These are phyloP conservation scores for Hyles lineata DNA, from an alignment of 2,888 invertebrate species.

Conservation along the genomic window DNA sequence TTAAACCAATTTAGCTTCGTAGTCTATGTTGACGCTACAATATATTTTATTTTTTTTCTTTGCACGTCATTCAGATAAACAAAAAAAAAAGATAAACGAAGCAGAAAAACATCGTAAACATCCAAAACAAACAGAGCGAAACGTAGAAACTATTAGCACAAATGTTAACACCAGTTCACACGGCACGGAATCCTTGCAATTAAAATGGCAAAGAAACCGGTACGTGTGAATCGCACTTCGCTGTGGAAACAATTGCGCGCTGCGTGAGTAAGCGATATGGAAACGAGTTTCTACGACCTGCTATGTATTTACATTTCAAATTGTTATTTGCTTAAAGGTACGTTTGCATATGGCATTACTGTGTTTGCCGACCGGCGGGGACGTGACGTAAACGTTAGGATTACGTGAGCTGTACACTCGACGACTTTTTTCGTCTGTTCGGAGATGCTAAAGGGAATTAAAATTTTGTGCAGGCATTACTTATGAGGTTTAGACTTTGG, in stretches of 20 bases:
- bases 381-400: conserved; percentile 20
- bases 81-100: background rate
- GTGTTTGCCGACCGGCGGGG: background rate
- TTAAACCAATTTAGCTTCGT: too few species aligned
- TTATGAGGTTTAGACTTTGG: background rate
- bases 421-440: background rate
- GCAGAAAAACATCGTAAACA: background rate
- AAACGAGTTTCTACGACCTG: conserved; percentile 14
- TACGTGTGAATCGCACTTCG: conserved; percentile 2
- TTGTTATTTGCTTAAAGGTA: conserved; percentile 24
- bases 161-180: background rate
- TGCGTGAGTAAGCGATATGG: conserved; percentile 27
- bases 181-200: background rate
- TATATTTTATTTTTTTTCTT: too few species aligned
- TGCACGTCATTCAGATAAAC: too few species aligned
- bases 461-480: background rate
- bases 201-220: conserved; percentile 9
- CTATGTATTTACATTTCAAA: conserved; percentile 27
- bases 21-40: too few species aligned
- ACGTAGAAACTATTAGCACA: background rate
- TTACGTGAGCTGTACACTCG: background rate
- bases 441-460: background rate
- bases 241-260: conserved; percentile 10
- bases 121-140: background rate
- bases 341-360: conserved; percentile 21